Evolutionary conservation across 1,140 invertebrate species (phyloP).

Genomic region (Hylaeus volcanicus): DNA sequence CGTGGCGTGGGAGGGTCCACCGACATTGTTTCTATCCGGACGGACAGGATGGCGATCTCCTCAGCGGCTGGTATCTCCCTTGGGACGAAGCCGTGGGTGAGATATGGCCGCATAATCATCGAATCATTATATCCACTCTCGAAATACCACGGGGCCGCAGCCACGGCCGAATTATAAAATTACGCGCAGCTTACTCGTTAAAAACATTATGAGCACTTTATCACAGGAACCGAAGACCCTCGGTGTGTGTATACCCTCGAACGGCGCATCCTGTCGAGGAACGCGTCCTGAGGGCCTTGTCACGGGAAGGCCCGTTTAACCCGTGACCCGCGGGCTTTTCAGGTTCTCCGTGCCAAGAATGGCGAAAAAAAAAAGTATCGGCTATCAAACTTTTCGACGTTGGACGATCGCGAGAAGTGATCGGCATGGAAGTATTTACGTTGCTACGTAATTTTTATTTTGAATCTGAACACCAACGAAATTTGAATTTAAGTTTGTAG

Average conservation of each 20-base stretch:
- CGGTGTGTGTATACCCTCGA: conserved; percentile 22
- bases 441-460: conserved; percentile 6
- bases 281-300: conserved; percentile 55
- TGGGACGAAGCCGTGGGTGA: conserved; percentile 74
- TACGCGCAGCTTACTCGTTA: conserved; percentile 77
- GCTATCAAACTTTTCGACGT: conserved; percentile 29
- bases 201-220: conserved; percentile 78
- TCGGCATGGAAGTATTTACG: conserved; percentile 11
- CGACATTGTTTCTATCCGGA: conserved; percentile 76
- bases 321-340: conserved; percentile 61
- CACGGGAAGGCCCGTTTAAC: conserved; percentile 62
- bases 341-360: conserved; percentile 10
- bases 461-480: background rate
- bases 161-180: conserved; percentile 77
- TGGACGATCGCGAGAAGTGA: conserved; percentile 45
- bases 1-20: conserved; percentile 76
- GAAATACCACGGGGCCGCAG: conserved; percentile 65
- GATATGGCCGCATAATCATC: conserved; percentile 80
- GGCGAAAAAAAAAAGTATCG: conserved; percentile 34
- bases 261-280: conserved; percentile 27
- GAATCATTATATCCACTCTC: conserved; percentile 77
- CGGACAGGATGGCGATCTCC: conserved; percentile 68
- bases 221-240: conserved; percentile 62
- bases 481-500: background rate
- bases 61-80: conserved; percentile 70